Evolutionary conservation across 2,113 vertebrate species (phyloP).

Genomic region (Gnathochromis pfefferi): DNA sequence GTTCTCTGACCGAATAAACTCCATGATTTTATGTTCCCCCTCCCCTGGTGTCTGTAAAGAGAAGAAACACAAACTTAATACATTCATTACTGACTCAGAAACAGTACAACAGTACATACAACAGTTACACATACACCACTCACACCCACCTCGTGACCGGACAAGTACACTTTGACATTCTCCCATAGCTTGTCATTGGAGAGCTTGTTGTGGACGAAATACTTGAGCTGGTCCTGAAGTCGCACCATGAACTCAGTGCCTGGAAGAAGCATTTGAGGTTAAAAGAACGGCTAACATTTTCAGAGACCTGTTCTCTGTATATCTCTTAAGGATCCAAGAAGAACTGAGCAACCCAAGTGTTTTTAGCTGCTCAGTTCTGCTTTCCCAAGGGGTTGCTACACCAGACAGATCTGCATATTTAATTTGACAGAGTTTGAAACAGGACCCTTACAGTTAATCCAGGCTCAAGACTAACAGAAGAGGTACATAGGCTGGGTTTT

Average conservation of each 20-base stretch:
- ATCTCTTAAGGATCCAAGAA: neutral
- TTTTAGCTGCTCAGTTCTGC: neutral
- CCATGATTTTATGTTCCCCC: constrained; percentile 99
- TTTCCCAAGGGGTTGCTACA: neutral
- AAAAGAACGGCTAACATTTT: neutral
- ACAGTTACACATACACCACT: constrained; percentile 44
- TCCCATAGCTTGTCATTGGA: constrained; percentile 93
- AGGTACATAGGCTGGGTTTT: neutral
- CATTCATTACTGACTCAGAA: neutral
- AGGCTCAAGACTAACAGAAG: neutral
- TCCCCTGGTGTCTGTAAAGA: constrained; percentile 92
- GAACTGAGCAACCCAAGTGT: neutral
- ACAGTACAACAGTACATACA: neutral
- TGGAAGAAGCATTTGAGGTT: constrained; percentile 46
- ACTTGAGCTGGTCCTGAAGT: constrained; percentile 94
- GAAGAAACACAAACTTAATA: neutral
- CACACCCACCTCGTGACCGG: constrained; percentile 97
- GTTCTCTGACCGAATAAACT: constrained; percentile 95
- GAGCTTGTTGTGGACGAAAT: constrained; percentile 96
- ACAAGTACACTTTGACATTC: constrained; percentile 88
- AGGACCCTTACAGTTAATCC: neutral
- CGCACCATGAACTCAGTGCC: constrained; percentile 97
- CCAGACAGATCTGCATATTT: neutral
- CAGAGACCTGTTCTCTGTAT: neutral
- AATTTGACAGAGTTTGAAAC: neutral